Conservation (phyloP, 2,113 vertebrate species). For the Hystrix cristata region DNA sequence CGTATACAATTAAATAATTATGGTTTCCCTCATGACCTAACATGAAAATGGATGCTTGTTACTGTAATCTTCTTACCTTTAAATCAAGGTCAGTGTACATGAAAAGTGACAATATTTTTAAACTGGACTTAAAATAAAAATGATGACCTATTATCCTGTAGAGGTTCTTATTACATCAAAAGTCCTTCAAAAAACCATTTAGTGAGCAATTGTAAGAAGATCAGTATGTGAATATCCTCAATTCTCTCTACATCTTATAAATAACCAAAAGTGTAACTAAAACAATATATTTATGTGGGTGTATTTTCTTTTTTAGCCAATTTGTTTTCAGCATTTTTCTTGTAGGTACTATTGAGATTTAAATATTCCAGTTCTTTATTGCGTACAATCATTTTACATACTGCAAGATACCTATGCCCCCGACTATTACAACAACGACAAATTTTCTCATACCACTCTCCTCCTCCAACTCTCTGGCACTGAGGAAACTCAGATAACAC, state of each 20-base stretch:
- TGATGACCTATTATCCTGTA: not conserved
- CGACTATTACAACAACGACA: not conserved
- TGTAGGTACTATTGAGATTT: not conserved
- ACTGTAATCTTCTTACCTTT: not conserved
- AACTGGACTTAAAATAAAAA: not conserved
- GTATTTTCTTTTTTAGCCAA: not conserved
- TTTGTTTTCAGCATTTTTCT: not conserved
- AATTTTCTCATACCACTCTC: not conserved
- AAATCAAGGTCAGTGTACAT: conserved; percentile 33
- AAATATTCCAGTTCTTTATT: not conserved
- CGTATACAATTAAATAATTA: not conserved
- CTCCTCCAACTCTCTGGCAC: not conserved
- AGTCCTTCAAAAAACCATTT: not conserved
- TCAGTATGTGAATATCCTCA: not conserved
- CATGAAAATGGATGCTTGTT: not conserved
- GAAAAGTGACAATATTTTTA: not conserved
- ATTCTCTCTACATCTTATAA: not conserved
- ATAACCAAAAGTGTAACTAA: not conserved
- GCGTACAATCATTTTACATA: not conserved
- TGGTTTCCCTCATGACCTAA: not conserved
- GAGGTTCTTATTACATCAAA: rapidly evolving
- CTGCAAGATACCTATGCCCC: not conserved
- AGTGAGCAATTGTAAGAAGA: not conserved
- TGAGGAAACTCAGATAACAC: not conserved
- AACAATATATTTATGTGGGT: not conserved